These are phyloP conservation scores for Andrena dorsata DNA, from an alignment of 2,888 invertebrate genomes.

Conservation along the genomic window DNA sequence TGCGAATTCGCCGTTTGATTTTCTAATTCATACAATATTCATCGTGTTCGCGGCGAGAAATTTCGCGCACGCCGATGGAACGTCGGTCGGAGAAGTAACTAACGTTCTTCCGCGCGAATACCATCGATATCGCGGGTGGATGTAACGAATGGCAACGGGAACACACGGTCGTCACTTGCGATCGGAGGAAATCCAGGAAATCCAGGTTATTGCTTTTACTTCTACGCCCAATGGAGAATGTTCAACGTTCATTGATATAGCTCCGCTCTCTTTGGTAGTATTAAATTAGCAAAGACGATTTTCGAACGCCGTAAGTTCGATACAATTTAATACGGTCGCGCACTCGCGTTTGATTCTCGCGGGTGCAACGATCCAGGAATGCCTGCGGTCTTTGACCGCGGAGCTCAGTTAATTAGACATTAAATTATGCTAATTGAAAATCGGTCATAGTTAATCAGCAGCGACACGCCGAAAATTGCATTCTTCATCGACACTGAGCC, in stretches of 20 bases:
- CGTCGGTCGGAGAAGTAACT: not conserved
- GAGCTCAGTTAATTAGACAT: slow-evolving; percentile 44
- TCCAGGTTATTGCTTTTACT: not conserved
- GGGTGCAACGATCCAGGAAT: slow-evolving; percentile 27
- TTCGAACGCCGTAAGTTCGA: slow-evolving; percentile 10
- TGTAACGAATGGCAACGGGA: slow-evolving; percentile 6
- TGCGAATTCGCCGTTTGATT: slow-evolving; percentile 8
- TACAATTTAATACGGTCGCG: slow-evolving; percentile 35
- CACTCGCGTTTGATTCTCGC: slow-evolving; percentile 24
- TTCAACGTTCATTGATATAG: not conserved
- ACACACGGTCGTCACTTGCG: not conserved
- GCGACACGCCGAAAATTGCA: not conserved
- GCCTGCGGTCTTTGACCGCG: slow-evolving; percentile 29
- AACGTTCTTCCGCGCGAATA: slow-evolving; percentile 8
- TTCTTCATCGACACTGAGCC: not conserved
- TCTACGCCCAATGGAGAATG: not conserved
- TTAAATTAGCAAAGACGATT: not conserved
- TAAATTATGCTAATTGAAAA: slow-evolving; percentile 46
- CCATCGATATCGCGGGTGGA: not conserved
- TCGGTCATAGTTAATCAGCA: slow-evolving; percentile 8
- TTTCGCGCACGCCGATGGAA: not conserved
- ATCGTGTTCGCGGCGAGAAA: slow-evolving; percentile 11
- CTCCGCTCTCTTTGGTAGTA: not conserved
- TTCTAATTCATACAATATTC: slow-evolving; percentile 30
- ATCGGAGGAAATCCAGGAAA: not conserved